Evolutionary conservation across 2,113 vertebrate species (phyloP).

Genomic region (Myotis davidii): DNA sequence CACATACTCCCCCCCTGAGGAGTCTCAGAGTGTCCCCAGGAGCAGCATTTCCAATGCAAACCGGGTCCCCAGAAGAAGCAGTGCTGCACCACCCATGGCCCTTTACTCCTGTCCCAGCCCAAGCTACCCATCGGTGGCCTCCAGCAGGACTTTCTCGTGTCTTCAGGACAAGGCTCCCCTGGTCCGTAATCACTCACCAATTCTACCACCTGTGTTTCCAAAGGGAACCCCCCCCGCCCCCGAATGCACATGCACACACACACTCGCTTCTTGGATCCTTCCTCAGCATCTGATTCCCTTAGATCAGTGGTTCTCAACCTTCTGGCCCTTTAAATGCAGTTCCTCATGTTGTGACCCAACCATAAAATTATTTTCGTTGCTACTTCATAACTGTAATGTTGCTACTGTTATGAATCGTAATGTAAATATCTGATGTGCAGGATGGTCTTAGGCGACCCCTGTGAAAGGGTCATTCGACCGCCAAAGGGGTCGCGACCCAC

Average conservation of each 20-base stretch:
- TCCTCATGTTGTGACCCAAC: too few relatives aligned
- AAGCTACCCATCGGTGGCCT: neutral
- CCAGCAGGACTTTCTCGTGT: neutral
- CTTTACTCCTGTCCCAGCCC: neutral
- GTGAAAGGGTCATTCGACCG: too few relatives aligned
- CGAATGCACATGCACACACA: neutral
- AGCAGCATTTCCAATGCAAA: neutral
- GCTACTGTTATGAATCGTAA: too few relatives aligned
- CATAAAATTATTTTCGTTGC: too few relatives aligned
- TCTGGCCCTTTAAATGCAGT: too few relatives aligned
- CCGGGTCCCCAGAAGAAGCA: neutral
- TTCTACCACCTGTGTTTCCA: neutral
- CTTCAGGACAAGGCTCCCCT: neutral
- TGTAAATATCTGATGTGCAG: too few relatives aligned
- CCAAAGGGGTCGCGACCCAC: too few relatives aligned
- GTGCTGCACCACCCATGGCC: rapidly evolving
- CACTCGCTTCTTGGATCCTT: neutral
- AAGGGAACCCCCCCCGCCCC: neutral
- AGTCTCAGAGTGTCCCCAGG: neutral
- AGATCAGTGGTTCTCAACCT: too few relatives aligned
- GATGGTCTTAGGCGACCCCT: too few relatives aligned
- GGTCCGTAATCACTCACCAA: neutral
- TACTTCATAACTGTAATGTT: too few relatives aligned
- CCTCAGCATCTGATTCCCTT: neutral
- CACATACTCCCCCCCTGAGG: neutral